These are phyloP conservation scores for Rhimphoctona megacephalus DNA, from an alignment of 2,888 invertebrate genomes.

Conservation along the genomic window DNA sequence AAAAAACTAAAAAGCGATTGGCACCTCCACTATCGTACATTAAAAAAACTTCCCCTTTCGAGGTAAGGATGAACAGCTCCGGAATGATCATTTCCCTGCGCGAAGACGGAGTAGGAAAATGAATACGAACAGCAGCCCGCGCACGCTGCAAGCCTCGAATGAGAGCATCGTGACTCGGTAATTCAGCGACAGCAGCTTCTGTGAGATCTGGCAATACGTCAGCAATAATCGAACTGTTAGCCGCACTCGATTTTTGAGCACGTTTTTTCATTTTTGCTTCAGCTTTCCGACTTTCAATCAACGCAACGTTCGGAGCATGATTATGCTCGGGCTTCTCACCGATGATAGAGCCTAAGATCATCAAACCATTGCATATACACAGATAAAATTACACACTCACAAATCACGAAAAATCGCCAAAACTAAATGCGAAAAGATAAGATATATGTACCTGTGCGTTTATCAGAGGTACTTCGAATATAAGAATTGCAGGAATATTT, in stretches of 20 bases:
- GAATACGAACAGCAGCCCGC: conserved; percentile 5
- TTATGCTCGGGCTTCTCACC: conserved; percentile 40
- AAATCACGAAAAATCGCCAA: conserved; percentile 6
- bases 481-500: not conserved
- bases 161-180: conserved; percentile 3
- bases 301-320: conserved; percentile 21
- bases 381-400: not conserved
- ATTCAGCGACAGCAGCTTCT: conserved; percentile 28
- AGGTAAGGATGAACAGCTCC: conserved; percentile 23
- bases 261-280: conserved; percentile 33
- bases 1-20: conserved; percentile 37
- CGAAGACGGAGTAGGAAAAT: conserved; percentile 22
- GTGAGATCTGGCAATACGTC: conserved; percentile 25
- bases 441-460: conserved; percentile 7
- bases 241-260: conserved; percentile 12
- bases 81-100: conserved; percentile 43
- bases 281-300: conserved; percentile 32
- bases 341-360: conserved; percentile 12
- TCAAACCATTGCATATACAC: conserved; percentile 1
- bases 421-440: not conserved
- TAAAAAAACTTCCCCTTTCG: conserved; percentile 31
- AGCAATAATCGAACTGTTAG: conserved; percentile 23
- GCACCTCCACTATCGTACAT: conserved; percentile 37
- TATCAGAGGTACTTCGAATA: conserved; percentile 35
- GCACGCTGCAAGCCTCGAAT: conserved; percentile 33